Evolutionary conservation across 1,140 invertebrate species (phyloP).

Genomic region (Euwallacea fornicatus): DNA sequence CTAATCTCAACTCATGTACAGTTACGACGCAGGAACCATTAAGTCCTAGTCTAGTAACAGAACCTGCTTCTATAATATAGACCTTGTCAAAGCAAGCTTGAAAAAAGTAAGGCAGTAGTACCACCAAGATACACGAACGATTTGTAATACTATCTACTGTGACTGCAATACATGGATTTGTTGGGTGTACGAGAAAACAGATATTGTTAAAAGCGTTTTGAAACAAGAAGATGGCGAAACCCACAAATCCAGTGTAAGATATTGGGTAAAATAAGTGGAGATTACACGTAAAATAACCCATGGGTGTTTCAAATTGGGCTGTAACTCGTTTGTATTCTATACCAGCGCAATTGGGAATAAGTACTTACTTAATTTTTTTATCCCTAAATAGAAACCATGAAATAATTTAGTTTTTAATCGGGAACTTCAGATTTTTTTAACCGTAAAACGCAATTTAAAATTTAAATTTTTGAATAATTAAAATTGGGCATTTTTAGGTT

Average conservation of each 20-base stretch:
- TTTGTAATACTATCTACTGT: conserved; percentile 20
- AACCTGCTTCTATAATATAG: conserved; percentile 20
- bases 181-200: not conserved
- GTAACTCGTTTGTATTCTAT: not conserved
- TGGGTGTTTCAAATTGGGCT: not conserved
- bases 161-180: not conserved
- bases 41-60: conserved; percentile 17
- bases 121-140: conserved; percentile 11
- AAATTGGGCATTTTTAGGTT: no score
- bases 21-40: conserved; percentile 21
- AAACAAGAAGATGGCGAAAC: no score
- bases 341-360: not conserved
- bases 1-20: not conserved
- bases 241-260: not conserved
- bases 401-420: no score
- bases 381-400: no score
- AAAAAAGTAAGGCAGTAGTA: conserved; percentile 29
- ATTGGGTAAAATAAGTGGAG: not conserved
- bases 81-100: conserved; percentile 7
- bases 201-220: no score
- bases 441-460: no score
- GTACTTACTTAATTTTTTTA: no score
- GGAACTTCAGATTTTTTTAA: no score
- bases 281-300: not conserved
- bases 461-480: no score